Conservation (phyloP, 1,140 invertebrate genomes). For the Euglossa dilemma region DNA sequence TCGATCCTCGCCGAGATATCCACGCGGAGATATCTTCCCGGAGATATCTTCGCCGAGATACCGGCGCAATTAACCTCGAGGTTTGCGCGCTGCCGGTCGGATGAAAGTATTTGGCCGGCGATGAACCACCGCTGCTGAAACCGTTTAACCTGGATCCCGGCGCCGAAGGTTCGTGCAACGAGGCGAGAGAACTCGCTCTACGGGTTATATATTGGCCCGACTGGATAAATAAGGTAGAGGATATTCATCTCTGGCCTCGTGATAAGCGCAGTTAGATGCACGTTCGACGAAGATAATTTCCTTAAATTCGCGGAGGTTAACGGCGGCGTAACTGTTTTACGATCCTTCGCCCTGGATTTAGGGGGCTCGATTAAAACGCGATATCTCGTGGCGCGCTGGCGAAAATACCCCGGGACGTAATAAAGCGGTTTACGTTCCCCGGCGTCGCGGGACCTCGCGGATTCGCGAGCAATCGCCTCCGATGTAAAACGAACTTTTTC, state of each 20-base stretch:
- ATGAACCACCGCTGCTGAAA: not conserved
- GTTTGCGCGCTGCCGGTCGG: not conserved
- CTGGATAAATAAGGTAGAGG: slow-evolving; percentile 4
- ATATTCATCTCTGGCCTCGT: not conserved
- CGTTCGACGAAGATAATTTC: slow-evolving; percentile 46
- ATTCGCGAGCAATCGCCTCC: not conserved
- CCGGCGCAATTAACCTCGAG: not conserved
- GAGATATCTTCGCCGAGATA: no score
- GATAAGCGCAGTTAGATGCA: slow-evolving; percentile 11
- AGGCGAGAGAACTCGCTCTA: no score
- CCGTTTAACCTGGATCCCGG: not conserved
- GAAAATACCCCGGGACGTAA: slow-evolving; percentile 52
- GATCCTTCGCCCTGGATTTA: slow-evolving; percentile 50
- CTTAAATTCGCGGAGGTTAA: slow-evolving; percentile 55
- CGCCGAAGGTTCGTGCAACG: not conserved
- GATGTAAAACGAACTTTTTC: not conserved
- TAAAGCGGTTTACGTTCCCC: slow-evolving; percentile 55
- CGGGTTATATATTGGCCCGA: not conserved
- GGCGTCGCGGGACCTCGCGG: not conserved
- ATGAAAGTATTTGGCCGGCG: not conserved
- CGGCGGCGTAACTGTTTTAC: slow-evolving; percentile 55
- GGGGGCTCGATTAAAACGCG: slow-evolving; percentile 53
- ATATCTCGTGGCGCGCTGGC: slow-evolving; percentile 40
- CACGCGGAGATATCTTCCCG: no score
- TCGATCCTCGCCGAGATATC: not conserved